These are phyloP conservation scores for Proteles cristata DNA, from an alignment of 2,113 vertebrate genomes.

Conservation along the genomic window DNA sequence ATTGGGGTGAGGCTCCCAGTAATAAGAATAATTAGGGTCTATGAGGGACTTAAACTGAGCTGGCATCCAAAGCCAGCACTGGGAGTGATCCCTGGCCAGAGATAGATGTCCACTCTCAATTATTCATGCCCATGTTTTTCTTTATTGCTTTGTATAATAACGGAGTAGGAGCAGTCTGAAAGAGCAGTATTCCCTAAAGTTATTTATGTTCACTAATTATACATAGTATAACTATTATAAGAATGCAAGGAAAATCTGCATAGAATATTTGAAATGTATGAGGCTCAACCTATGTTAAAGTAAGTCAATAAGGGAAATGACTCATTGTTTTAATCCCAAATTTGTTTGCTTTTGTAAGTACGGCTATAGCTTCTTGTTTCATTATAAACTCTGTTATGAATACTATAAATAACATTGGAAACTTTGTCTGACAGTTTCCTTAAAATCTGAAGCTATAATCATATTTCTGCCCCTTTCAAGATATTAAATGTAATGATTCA, in stretches of 20 bases:
- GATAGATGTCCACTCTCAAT: neutral
- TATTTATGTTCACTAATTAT: neutral
- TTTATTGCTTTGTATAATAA: neutral
- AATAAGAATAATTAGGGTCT: neutral
- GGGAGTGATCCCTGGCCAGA: neutral
- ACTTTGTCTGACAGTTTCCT: conserved; percentile 51
- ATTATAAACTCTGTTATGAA: conserved; percentile 5
- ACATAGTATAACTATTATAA: neutral
- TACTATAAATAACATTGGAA: conserved; percentile 67
- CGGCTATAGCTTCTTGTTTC: conserved; percentile 49
- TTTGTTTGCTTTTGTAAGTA: conserved; percentile 20
- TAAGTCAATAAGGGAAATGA: neutral
- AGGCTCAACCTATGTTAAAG: conserved; percentile 6
- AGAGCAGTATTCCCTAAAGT: neutral
- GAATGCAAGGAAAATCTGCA: neutral
- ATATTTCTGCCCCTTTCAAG: conserved; percentile 6
- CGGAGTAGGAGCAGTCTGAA: neutral
- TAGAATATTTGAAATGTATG: neutral
- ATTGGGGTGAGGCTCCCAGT: neutral
- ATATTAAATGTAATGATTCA: neutral
- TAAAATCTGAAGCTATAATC: conserved; percentile 55
- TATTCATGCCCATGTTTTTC: neutral
- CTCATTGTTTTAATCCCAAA: neutral
- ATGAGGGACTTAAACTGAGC: neutral
- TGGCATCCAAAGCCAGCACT: neutral